Conservation (phyloP, 1,140 invertebrate species). For the Drosophila lacertosa region DNA sequence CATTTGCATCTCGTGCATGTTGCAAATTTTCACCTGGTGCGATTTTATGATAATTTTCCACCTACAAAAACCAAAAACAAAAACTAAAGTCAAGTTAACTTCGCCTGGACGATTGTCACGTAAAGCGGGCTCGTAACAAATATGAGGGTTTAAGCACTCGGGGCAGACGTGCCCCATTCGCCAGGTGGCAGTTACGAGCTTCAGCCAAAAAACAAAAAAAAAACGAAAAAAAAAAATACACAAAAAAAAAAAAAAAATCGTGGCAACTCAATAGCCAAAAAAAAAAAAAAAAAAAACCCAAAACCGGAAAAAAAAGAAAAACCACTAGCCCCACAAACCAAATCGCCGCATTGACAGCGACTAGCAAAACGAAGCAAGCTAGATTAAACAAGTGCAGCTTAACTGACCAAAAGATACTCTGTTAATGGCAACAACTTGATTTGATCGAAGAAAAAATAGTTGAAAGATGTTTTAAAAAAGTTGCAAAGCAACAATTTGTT, state of each 20-base stretch:
- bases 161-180: constrained; percentile 15
- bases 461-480: too few relatives aligned
- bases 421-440: too few relatives aligned
- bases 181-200: constrained; percentile 37
- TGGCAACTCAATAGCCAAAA: constrained; percentile 30
- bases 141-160: constrained; percentile 24
- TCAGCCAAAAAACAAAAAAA: neutral
- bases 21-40: constrained; percentile 34
- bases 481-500: too few relatives aligned
- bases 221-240: constrained; percentile 51
- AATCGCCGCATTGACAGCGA: constrained; percentile 19
- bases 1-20: constrained; percentile 26
- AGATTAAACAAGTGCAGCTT: neutral
- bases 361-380: neutral
- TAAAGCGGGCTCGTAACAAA: constrained; percentile 38
- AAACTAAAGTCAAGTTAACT: too few relatives aligned
- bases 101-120: constrained; percentile 19
- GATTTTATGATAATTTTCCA: constrained; percentile 52
- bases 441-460: too few relatives aligned
- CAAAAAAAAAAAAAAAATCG: constrained; percentile 5
- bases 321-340: constrained; percentile 24
- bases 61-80: neutral
- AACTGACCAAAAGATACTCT: neutral
- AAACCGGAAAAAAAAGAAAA: constrained; percentile 46
- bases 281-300: neutral